Conservation (phyloP, 2,113 vertebrate genomes). For the Oryzias melastigma region DNA sequence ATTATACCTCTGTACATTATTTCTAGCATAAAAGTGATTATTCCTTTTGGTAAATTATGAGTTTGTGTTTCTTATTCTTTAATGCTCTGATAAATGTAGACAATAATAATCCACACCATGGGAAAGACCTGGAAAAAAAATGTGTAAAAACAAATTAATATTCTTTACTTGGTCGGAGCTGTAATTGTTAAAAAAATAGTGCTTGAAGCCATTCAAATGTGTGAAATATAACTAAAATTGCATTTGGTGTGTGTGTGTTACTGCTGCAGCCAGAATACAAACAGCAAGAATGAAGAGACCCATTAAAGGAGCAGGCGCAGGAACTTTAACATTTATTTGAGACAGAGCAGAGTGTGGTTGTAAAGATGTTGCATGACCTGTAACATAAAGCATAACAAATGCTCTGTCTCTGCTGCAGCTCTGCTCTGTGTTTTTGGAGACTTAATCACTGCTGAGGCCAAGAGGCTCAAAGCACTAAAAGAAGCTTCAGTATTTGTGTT, state of each 20-base stretch:
- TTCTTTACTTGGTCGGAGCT: too few relatives aligned
- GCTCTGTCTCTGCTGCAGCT: slow-evolving; percentile 10
- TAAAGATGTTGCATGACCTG: slow-evolving; percentile 11
- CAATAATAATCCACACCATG: too few relatives aligned
- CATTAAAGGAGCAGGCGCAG: slow-evolving; percentile 1
- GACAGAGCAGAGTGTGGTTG: slow-evolving; percentile 19
- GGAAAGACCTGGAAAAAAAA: too few relatives aligned
- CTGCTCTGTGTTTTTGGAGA: slow-evolving; percentile 26
- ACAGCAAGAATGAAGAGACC: background rate
- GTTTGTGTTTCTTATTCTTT: too few relatives aligned
- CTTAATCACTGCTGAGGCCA: slow-evolving; percentile 20
- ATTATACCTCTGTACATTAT: too few relatives aligned
- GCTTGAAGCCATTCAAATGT: background rate
- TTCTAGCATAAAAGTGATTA: too few relatives aligned
- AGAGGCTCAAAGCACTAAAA: slow-evolving; percentile 23
- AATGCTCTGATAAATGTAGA: too few relatives aligned
- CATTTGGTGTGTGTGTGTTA: slow-evolving; percentile 1
- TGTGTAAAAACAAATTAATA: too few relatives aligned
- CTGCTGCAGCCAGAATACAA: slow-evolving; percentile 12
- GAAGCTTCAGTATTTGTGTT: slow-evolving; percentile 24
- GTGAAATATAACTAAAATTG: background rate
- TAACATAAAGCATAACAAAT: slow-evolving; percentile 27
- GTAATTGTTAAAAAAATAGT: background rate
- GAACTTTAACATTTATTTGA: slow-evolving; percentile 10
- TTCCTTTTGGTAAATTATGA: too few relatives aligned